These are phyloP conservation scores for Sebastes alutus DNA, from an alignment of 2,797 vertebrate genomes.

Conservation along the genomic window DNA sequence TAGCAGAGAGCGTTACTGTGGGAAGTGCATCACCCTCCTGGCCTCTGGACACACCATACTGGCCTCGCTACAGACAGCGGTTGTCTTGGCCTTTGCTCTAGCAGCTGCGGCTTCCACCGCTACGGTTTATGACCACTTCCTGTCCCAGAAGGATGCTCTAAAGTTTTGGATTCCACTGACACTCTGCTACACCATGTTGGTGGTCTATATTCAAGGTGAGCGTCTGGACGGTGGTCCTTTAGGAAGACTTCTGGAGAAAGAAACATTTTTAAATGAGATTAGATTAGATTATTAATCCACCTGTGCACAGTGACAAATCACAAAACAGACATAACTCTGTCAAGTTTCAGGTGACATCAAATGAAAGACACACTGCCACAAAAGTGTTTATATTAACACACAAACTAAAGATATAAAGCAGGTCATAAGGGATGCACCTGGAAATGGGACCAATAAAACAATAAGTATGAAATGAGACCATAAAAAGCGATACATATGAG, in stretches of 20 bases:
- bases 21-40: slow-evolving; percentile 87
- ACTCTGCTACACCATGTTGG: slow-evolving; percentile 89
- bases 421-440: background rate
- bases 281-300: background rate
- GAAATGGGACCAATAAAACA: background rate
- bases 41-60: slow-evolving; percentile 77
- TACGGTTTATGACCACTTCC: slow-evolving; percentile 88
- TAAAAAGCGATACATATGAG: background rate
- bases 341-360: background rate
- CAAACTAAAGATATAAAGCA: background rate
- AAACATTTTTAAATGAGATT: background rate
- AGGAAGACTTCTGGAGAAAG: background rate
- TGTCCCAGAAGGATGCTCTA: slow-evolving; percentile 84
- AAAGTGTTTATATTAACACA: background rate
- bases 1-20: slow-evolving; percentile 84
- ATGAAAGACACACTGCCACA: background rate
- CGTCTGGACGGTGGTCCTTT: background rate
- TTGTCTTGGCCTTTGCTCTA: slow-evolving; percentile 82
- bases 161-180: slow-evolving; percentile 91
- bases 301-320: background rate
- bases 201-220: slow-evolving; percentile 89
- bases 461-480: background rate
- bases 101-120: slow-evolving; percentile 80
- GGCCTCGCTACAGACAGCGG: slow-evolving; percentile 73
- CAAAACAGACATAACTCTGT: background rate